Evolutionary conservation across 2,888 invertebrate genomes (phyloP), one percentile per base, ranked within the genome.

Genomic region (Xylota segnis): DNA sequence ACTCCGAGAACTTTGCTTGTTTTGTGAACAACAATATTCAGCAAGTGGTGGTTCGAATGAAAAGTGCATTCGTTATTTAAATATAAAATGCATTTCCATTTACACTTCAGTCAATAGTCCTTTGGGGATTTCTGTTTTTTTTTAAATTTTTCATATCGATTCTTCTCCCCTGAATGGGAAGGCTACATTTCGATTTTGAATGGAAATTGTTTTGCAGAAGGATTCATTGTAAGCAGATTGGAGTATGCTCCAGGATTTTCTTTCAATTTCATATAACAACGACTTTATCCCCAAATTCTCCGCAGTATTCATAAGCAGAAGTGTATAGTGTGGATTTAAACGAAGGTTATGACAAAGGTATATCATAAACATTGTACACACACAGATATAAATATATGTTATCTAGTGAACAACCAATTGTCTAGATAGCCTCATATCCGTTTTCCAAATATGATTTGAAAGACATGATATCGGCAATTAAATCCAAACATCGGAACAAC

Each of bases 401-500:
- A 2, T 37, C 37, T 10, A 37, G 9, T 37, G 1, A 10, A 4
- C 5, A 14, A 43, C 14, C 14, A 43, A 43, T 14, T 14, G 14
- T n/a, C n/a, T 14, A 14, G 0, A 43, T 43, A 43, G 43, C 43
- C 43, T 40, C 3, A 12, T 40, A n/a, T 40, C 40, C n/a, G 40
- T n/a, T 40, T 40, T 40, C 12, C 40, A 40, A 40, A n/a, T 40
- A 40, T 40, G 40, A 40, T 40, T 40, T 7, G 4, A 50, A 34
- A 14, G 14, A 27, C 4, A 52, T 52, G 1, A 12, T 18, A 52
- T 52, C 27, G 52, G 27, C 52, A 52, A 52, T 52, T 52, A 52
- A 52, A 52, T 50, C 50, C 23, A 50, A 50, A 23, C 50, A 50
- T 52, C 23, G 43, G 14, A 14, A 12, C 43, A 43, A 14, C 43